Percentiles rank a stretch among this genome's conserved stretches.
phyloP scores from a whole-genome alignment of 2,113 vertebrate species.

The Solenodon paradoxus region DNA sequence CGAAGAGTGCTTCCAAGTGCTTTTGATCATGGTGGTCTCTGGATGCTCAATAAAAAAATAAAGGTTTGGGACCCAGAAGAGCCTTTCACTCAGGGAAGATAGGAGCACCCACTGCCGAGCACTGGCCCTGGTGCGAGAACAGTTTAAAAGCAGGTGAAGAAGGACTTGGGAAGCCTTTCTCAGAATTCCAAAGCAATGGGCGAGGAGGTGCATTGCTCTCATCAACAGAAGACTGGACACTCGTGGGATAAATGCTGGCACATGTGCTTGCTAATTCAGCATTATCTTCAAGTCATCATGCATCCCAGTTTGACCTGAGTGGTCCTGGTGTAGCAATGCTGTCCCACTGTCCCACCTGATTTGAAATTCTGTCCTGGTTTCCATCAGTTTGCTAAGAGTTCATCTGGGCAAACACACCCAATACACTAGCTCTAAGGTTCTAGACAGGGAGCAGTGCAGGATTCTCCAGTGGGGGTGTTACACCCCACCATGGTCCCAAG shows the following conservation, averaged over 20 bases:
- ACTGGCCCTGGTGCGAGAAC: background rate
- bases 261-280: background rate
- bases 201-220: background rate
- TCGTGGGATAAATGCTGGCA: accelerated
- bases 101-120: background rate
- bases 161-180: background rate
- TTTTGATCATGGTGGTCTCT: background rate
- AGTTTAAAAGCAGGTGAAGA: background rate
- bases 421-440: too few relatives aligned
- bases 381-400: too few relatives aligned
- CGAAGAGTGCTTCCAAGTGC: background rate
- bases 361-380: too few relatives aligned
- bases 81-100: background rate
- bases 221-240: background rate
- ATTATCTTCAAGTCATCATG: too few relatives aligned
- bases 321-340: too few relatives aligned
- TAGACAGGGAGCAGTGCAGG: too few relatives aligned
- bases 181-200: background rate
- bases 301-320: too few relatives aligned
- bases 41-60: background rate
- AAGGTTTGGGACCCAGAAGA: background rate
- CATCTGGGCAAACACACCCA: too few relatives aligned
- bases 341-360: too few relatives aligned
- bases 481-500: too few relatives aligned
- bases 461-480: too few relatives aligned